Evolutionary conservation across 2,797 vertebrate species (phyloP), one percentile per base, ranked within the genome.

Genomic region (Spinus olivaceus): DNA sequence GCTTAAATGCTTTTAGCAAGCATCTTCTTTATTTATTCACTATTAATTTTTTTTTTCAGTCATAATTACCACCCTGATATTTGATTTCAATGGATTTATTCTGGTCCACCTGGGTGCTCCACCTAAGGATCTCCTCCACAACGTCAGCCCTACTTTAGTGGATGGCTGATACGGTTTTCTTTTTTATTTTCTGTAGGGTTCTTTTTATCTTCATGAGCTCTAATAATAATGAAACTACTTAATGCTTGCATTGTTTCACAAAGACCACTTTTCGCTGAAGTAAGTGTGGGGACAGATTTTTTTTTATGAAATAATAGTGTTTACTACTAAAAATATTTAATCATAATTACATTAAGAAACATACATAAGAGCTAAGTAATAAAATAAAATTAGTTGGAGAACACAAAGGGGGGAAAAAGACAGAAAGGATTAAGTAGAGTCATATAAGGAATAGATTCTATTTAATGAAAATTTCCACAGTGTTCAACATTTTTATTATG

Each of bases 391-490:
- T 94, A 97, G 97, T 92, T 97, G 96, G 96, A 97, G 97, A 97
- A 97, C 94, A 97, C 97, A 97, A 96, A 97, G 87, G 88, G 76
- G 63, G 46, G 41, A 15, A 57, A 79, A 83, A 95, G 97, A 97
- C 98, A 98, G 98, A 97, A 97, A 98, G 98, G 98, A 98, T 98
- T 98, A 98, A 98, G 97, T 98, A 97, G 97, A 97, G 97, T 98
- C 97, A 98, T 98, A 98, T 98, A 98, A 98, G 98, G 97, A 98
- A 98, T 97, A 98, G 98, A 98, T 98, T 98, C 97, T 97, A 97
- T 98, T 98, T 98, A 98, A 98, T 98, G 98, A 98, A 98, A 98
- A 98, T 98, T 98, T 98, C 97, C 98, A 98, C 97, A 97, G 98
- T 96, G 98, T 98, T 98, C 98, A 98, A 98, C 98, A 97, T 98